Conservation (phyloP, 2,888 invertebrate species). For the Myopa testacea region DNA sequence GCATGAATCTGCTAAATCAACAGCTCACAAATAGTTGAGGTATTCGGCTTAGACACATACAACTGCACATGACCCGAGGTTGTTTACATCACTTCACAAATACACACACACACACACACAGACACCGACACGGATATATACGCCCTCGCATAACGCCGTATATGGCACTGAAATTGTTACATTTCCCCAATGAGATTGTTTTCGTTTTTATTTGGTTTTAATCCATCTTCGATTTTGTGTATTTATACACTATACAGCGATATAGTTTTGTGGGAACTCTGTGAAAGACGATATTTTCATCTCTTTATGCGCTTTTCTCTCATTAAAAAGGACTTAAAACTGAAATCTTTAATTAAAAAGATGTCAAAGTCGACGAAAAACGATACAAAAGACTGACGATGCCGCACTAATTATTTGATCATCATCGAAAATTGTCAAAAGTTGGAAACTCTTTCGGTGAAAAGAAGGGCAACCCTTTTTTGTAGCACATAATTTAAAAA, state of each 20-base stretch:
- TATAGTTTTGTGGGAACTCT: too few species aligned
- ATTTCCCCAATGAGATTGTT: not conserved
- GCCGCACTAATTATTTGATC: conserved; percentile 28
- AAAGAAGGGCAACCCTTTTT: not conserved
- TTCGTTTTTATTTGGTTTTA: not conserved
- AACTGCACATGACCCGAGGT: conserved; percentile 46
- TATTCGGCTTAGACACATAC: conserved; percentile 29
- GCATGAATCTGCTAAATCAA: conserved; percentile 62
- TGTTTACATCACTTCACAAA: conserved; percentile 42
- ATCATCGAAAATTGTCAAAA: not conserved
- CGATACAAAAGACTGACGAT: too few species aligned
- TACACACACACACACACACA: not conserved
- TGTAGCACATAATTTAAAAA: not conserved
- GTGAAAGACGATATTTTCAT: not conserved
- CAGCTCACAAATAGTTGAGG: conserved; percentile 48
- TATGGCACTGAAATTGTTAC: not conserved
- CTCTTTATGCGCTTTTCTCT: not conserved
- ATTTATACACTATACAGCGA: too few species aligned
- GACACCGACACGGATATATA: not conserved
- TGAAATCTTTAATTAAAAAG: conserved; percentile 19
- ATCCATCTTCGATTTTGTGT: not conserved
- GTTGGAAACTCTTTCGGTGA: too few species aligned
- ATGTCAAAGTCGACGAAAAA: not conserved
- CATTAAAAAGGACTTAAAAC: conserved; percentile 11
- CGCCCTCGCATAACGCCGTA: not conserved